Conservation (phyloP, 2,113 vertebrate genomes). For the Microtus montanus region DNA sequence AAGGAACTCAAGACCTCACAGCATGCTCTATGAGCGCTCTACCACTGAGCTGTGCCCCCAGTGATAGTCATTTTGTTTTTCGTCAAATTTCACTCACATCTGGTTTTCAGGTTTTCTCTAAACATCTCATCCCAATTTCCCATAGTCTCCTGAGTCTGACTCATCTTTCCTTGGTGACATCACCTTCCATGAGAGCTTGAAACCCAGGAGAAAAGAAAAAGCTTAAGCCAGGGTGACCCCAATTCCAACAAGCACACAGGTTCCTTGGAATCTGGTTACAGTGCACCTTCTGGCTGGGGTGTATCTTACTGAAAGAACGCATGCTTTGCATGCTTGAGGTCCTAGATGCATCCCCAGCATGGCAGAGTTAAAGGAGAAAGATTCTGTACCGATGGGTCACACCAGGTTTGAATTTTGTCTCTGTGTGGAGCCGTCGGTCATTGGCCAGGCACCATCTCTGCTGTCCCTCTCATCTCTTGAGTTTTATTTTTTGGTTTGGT, state of each 20-base stretch:
- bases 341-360: background rate
- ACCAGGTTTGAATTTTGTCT: background rate
- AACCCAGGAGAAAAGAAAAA: background rate
- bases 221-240: accelerated
- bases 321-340: accelerated
- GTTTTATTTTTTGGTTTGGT: no score
- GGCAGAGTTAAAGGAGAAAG: background rate
- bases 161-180: background rate
- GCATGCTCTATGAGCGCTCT: background rate
- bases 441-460: background rate
- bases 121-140: background rate
- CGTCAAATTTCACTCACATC: background rate
- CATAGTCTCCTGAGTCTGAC: background rate
- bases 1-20: background rate
- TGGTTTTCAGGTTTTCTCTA: constrained; percentile 13
- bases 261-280: no score
- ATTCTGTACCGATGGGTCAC: background rate
- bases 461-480: background rate
- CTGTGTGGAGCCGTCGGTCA: background rate
- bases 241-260: accelerated
- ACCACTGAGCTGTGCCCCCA: background rate
- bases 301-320: background rate
- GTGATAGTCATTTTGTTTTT: background rate
- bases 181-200: background rate
- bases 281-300: background rate